Base-by-base conservation (phyloP, 2,797 vertebrate genomes). In the Peromyscus melanophrys region DNA sequence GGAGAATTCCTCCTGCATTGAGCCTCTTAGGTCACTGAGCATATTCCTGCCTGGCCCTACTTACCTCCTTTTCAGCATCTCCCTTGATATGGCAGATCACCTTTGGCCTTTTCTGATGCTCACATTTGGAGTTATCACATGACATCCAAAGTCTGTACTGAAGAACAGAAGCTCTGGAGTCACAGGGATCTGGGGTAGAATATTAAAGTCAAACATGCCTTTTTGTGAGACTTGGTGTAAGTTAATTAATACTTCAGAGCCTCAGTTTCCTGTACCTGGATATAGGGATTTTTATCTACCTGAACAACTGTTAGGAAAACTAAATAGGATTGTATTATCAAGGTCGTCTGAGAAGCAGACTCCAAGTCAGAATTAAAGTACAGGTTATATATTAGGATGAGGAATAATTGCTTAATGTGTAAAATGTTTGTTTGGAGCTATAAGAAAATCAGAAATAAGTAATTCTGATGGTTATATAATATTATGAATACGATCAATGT, bases 341-440 rank as follows among this genome's bases (percentile, higher is more conserved):
- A 89, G 16, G 25, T 63, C 55, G 21, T 86, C 55, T 86, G 19
- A 90, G 67, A 85, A 77, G 17, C 25, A 94, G 29, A 90, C 61
- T 75, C 40, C n/a, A 95, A 97, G 63, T 85, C 46, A 91, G 57
- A 90, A 93, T 91, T 55, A 92, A 95, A 90, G 27, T 29, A 14
- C 34, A 61, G 73, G 46, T 65, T 46, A 19, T 67, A 4, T 90
- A 67, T 95, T 77, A 78, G 67, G 34, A 71, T 92, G 4, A 55
- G 7, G 29, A 82, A 14, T 49, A n/a, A 88, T 13, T 92, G 31
- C 29, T 49, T 29, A 67, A 25, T n/a, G 19, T 43, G 25, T 25
- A 73, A 80, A 29, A 73, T 61, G 75, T 87, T 46, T 84, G 4
- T 73, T 71, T 55, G 19, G 25, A 13, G 2, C 71, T 25, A 83